Evolutionary conservation across 53 echinoderm and acorn worm genomes (phyloP), one percentile per base, ranked within the genome.

Genomic region (Luidia sarsii): DNA sequence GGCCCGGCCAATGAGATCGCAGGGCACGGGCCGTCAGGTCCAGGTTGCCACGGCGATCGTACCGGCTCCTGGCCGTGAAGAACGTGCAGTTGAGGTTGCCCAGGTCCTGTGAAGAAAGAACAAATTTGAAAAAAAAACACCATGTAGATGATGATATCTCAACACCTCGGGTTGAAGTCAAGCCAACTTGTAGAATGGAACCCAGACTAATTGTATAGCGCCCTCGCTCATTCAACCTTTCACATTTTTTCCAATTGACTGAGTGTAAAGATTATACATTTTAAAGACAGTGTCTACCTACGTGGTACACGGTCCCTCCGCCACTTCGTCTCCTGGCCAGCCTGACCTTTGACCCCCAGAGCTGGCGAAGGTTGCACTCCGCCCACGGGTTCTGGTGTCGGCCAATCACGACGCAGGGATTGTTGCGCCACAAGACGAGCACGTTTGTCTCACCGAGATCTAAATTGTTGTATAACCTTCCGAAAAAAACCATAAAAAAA

Each of bases 301-400:
- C 96, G 82, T 96, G 99, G 83, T 97, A 97, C 1, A 97, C 99
- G 10, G 99, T 89, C 3, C 99, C 99, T 39, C 99, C 99, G 8
- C 99, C 99, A 60, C 93, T 94, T 36, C 90, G 46, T 38, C 99
- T 86, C 33, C 99, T 65, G 11, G 99, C 99, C 16, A 97, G 71
- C 28, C 65, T 89, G 49, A 97, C 84, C 27, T 84, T 60, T 48
- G 92, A 74, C 38, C 55, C 79, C 74, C 70, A 54, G 39, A 97
- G 74, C 50, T 80, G 75, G 11, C 61, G 60, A 25, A 94, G 86
- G 52, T 94, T 87, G 82, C 91, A 94, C 85, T 97, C 99, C 2
- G 84, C 87, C 97, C 99, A 97, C 13, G 99, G 99, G 54, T 97
- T 94, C 80, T 94, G 94, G 37, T 97, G 99, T 57, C 97, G 70